These are phyloP conservation scores for Plemyria rubiginata DNA, from an alignment of 2,888 invertebrate genomes.

Conservation along the genomic window DNA sequence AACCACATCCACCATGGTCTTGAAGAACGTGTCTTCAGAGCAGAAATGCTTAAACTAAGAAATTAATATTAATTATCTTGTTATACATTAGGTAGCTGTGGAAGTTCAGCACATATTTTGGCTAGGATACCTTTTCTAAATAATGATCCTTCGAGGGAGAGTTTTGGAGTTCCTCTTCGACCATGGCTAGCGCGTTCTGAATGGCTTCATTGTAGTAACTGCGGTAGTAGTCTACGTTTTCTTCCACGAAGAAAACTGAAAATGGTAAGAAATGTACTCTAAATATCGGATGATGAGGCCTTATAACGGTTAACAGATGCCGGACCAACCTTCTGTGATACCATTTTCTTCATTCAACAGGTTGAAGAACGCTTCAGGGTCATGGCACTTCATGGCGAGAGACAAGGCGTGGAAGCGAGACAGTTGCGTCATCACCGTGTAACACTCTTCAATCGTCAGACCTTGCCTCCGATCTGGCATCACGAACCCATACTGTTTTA, in stretches of 20 bases:
- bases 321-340: conserved; percentile 66
- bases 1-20: conserved; percentile 87
- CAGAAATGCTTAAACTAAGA: conserved; percentile 83
- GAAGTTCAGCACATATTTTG: too few relatives aligned
- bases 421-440: conserved; percentile 84
- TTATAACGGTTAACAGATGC: not conserved
- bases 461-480: conserved; percentile 88
- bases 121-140: conserved; percentile 68
- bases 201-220: conserved; percentile 88
- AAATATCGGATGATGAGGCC: not conserved
- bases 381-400: conserved; percentile 85
- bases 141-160: conserved; percentile 79
- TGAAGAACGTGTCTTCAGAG: conserved; percentile 87
- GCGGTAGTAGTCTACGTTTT: conserved; percentile 88
- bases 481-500: conserved; percentile 84
- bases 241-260: conserved; percentile 85
- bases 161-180: conserved; percentile 72
- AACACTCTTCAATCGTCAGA: conserved; percentile 85
- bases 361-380: conserved; percentile 83
- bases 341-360: conserved; percentile 75
- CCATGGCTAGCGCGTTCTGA: conserved; percentile 87
- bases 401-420: conserved; percentile 88
- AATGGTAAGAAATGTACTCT: conserved; percentile 14
- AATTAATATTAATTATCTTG: not conserved
- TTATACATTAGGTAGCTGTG: too few relatives aligned